Evolutionary conservation across 2,113 vertebrate species (phyloP).

Genomic region (Neopipo cinnamomea): DNA sequence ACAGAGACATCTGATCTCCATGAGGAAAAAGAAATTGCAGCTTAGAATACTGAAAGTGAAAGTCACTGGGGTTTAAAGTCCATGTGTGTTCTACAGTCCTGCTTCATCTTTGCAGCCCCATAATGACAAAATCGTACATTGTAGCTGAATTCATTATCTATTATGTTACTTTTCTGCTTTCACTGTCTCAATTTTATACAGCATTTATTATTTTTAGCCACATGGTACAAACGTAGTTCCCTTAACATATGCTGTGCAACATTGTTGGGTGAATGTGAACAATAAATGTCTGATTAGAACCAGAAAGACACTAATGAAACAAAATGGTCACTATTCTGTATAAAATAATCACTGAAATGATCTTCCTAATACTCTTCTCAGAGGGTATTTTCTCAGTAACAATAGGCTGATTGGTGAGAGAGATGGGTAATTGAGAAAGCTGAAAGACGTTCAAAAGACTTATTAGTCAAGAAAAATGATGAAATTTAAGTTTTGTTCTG

Average conservation of each 20-base stretch:
- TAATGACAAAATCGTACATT: not conserved
- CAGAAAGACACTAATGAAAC: slow-evolving; percentile 39
- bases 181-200: not conserved
- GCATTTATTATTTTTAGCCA: not conserved
- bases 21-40: not conserved
- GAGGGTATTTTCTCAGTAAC: not conserved
- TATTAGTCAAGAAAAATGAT: not conserved
- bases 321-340: slow-evolving; percentile 33
- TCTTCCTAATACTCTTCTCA: not conserved
- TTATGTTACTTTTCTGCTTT: slow-evolving; percentile 29
- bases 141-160: not conserved
- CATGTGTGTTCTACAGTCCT: not conserved
- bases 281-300: slow-evolving; percentile 42
- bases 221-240: slow-evolving; percentile 3
- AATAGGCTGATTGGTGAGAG: not conserved
- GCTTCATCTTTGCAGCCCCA: not conserved
- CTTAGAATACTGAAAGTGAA: not conserved
- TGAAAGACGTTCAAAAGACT: not conserved
- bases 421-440: not conserved
- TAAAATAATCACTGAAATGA: slow-evolving; percentile 17
- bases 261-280: slow-evolving; percentile 1
- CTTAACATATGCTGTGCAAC: slow-evolving; percentile 2
- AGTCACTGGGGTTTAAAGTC: not conserved
- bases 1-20: not conserved
- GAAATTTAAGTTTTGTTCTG: not conserved